Conservation (phyloP, 2,797 vertebrate species). For the Bufotes viridis region DNA sequence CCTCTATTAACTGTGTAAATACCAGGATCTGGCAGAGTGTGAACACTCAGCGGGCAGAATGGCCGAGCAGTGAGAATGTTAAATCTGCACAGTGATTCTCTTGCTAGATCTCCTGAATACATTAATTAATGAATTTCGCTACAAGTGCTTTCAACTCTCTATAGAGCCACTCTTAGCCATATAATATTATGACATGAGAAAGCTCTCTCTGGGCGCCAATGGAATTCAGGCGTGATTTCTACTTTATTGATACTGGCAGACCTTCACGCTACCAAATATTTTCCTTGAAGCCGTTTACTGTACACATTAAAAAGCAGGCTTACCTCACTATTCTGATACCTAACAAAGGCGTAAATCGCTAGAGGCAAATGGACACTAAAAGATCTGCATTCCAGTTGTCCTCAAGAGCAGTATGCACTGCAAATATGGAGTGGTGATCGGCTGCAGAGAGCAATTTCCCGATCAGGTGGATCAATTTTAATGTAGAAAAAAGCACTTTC, state of each 20-base stretch:
- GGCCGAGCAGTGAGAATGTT: not conserved
- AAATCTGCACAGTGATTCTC: not conserved
- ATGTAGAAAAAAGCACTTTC: no score
- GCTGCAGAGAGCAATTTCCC: no score
- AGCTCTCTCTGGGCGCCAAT: not conserved
- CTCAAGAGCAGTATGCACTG: not conserved
- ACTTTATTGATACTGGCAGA: not conserved
- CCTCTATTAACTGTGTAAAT: not conserved
- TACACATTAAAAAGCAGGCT: not conserved
- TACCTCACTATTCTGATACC: not conserved
- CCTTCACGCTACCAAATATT: not conserved
- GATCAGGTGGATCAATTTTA: no score
- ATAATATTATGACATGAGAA: slow-evolving; percentile 12
- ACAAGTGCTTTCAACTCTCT: slow-evolving; percentile 22
- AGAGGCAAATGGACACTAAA: no score
- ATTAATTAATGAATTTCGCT: slow-evolving; percentile 40
- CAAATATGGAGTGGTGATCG: not conserved
- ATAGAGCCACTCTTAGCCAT: not conserved
- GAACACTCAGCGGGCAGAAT: not conserved
- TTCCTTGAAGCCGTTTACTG: no score
- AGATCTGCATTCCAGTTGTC: no score
- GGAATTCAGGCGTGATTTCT: not conserved
- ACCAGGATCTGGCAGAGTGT: not conserved
- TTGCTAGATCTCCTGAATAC: slow-evolving; percentile 17
- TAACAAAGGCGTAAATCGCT: not conserved